phyloP scores from a whole-genome alignment of 2,113 vertebrate genomes.

The Gila orcuttii region DNA sequence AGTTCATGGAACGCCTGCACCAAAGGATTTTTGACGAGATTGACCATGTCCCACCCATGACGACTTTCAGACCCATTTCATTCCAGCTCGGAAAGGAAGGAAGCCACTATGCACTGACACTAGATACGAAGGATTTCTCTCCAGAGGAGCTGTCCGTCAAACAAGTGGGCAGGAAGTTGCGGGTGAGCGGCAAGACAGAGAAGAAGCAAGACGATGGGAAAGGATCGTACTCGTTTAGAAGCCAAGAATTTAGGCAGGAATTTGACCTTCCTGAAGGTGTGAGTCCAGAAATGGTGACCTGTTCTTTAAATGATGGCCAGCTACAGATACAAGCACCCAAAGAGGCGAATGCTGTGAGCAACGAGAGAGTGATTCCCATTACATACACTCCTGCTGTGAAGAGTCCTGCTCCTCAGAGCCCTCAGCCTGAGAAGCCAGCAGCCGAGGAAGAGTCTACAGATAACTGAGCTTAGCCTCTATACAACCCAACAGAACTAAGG shows the following conservation, averaged over 20 bases:
- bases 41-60: constrained; percentile 59
- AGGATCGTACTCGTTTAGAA: constrained; percentile 71
- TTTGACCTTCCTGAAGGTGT: constrained; percentile 74
- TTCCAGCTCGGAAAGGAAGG: constrained; percentile 65
- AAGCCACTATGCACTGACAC: constrained; percentile 68
- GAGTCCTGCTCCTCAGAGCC: constrained; percentile 12
- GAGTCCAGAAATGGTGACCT: constrained; percentile 68
- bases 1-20: constrained; percentile 76
- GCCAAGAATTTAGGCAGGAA: constrained; percentile 79
- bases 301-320: constrained; percentile 70
- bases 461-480: neutral
- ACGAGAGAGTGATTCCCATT: constrained; percentile 76
- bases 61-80: constrained; percentile 67
- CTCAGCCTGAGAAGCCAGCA: neutral
- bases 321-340: constrained; percentile 74
- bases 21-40: constrained; percentile 77
- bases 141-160: constrained; percentile 75
- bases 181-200: constrained; percentile 76
- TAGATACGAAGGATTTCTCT: constrained; percentile 73
- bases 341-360: constrained; percentile 55
- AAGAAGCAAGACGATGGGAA: constrained; percentile 74
- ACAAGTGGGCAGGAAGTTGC: constrained; percentile 76
- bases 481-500: neutral
- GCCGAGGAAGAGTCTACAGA: neutral
- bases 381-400: constrained; percentile 53